Base-by-base conservation (phyloP, 2,797 vertebrate genomes). In the Diceros bicornis region DNA sequence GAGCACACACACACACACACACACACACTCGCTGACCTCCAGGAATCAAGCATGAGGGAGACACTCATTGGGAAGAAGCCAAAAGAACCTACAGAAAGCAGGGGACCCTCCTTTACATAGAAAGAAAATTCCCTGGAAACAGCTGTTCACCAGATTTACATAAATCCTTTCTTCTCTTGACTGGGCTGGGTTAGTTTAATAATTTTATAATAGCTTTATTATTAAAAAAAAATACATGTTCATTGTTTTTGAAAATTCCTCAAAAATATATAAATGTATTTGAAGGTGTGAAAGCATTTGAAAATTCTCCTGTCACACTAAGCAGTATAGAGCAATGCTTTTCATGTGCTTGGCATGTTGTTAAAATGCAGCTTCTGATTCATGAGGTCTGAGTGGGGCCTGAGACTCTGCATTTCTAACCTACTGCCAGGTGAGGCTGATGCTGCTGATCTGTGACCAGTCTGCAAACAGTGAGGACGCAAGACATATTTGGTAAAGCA, bases 101-200 rank as follows among this genome's bases (percentile, higher is more conserved):
- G 37, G 44, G 6, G 4, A 64, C 25, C 0, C 3, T 34, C 21
- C 57, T 68, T 93, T 68, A 87, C 8, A 47, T 12, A 41, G 72
- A 59, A 89, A 75, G n/a, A 71, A 68, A 81, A 72, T 44, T 79
- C 83, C 25, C 82, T 47, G 52, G 50, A 66, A 83, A 95, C 83
- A 77, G 16, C 17, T 52, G 6, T 16, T 77, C 21, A n/a, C n/a
- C 37, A 64, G 32, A 61, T 44, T 84, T 83, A n/a, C 34, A 47
- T 32, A 75, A 44, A 32, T 74, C 52, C 71, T 81, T 75, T 89
- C 52, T 27, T 92, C 61, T 71, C 72, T 29, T 13, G 82, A 89
- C 27, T 72, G 44, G 29, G 7, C 47, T 82, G 57, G 16, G 18
- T 75, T 81, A 12, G 14, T 74, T 95, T 47, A 81, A 17, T 68